Evolutionary conservation across 2,113 vertebrate species (phyloP), one percentile per base, ranked within the genome.

Genomic region (Copsychus sechellarum): DNA sequence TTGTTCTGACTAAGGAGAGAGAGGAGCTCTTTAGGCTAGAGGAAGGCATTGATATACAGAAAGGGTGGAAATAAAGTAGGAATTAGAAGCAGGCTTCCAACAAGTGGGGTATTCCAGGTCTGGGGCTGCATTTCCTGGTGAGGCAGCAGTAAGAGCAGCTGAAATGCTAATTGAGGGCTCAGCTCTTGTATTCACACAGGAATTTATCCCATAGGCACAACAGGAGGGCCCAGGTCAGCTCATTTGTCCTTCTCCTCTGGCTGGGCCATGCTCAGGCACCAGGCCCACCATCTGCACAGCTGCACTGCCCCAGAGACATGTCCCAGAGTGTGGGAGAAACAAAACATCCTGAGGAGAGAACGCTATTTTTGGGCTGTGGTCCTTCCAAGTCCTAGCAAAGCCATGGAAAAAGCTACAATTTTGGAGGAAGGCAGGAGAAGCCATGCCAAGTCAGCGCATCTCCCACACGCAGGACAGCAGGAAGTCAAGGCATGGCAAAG

Each of bases 261-360:
- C 50, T 22, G 36, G 80, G 58, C 57, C 79, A 47, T 61, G 67
- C 71, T 42, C 2, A 0, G 56, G 45, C 12, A 1, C 45, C n/a
- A 16, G 33, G 70, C 18, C 92, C 80, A 31, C 58, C 71, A 45
- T 93, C 74, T 82, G 85, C 58, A 42, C 5, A 1, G 36, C 43
- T 38, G 64, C 86, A 79, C 48, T 8, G 4, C 50, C 51, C 33
- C 3, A 3, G 38, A 0, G 1, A 56, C 2, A 1, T 2, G 1
- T 25, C 78, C 74, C 81, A 45, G 9, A 33, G 54, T 1, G 5
- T 82, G 58, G 79, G 66, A 72, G 45, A 66, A 57, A 38, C 29
- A 87, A 84, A 51, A 71, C 65, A 77, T 50, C 85, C 78, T 23
- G 16, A 73, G 79, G 45, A 43, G 58, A 45, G 48, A 53, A 34